These are phyloP conservation scores for Ectobius pallidus DNA, from an alignment of 2,888 invertebrate genomes.

Conservation along the genomic window DNA sequence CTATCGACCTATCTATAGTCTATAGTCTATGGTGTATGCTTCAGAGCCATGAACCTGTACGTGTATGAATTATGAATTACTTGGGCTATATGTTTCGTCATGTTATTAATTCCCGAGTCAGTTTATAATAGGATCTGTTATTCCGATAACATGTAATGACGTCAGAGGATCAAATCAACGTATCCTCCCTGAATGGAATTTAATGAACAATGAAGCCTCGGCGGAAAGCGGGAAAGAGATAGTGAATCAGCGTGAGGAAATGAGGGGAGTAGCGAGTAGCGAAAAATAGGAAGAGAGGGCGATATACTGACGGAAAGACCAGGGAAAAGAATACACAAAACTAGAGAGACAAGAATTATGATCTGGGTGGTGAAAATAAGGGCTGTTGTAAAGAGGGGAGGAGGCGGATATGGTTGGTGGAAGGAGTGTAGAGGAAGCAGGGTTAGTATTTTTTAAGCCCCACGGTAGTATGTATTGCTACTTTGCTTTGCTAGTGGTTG, in stretches of 20 bases:
- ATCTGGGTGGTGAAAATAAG: conserved; percentile 28
- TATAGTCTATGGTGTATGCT: no score
- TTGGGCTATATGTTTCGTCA: no score
- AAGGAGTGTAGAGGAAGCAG: conserved; percentile 21
- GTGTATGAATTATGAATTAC: no score
- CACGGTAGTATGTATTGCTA: conserved; percentile 25
- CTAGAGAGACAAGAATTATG: conserved; percentile 29
- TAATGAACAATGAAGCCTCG: conserved; percentile 11
- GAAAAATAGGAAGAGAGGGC: conserved; percentile 16
- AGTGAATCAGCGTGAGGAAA: neutral
- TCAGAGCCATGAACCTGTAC: no score
- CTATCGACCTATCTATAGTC: no score
- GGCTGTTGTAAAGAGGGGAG: conserved; percentile 20
- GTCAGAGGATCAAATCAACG: neutral
- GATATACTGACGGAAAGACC: neutral
- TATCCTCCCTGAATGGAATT: neutral
- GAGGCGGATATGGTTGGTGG: conserved; percentile 24
- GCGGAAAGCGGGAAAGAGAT: conserved; percentile 23
- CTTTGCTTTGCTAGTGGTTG: conserved; percentile 22
- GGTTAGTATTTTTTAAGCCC: conserved; percentile 22
- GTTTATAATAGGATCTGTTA: no score
- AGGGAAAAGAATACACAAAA: conserved; percentile 16
- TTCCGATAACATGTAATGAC: neutral
- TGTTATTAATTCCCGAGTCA: no score
- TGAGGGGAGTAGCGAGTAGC: conserved; percentile 9